phyloP scores from a whole-genome alignment of 2,113 vertebrate genomes.

The Hymenochirus boettgeri region DNA sequence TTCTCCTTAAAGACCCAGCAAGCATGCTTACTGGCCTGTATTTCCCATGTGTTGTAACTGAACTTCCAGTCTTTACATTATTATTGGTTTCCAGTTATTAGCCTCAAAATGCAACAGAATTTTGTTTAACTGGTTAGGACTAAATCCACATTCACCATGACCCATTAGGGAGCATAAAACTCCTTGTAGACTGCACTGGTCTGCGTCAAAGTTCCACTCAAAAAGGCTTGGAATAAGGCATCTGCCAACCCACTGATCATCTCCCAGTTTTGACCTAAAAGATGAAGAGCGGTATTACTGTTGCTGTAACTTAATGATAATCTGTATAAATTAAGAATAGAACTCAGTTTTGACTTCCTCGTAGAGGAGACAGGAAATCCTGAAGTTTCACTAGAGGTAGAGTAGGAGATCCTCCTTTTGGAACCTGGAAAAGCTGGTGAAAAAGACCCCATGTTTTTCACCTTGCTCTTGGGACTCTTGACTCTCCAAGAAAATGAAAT shows the following conservation, averaged over 20 bases:
- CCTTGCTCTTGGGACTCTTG: conserved; percentile 59
- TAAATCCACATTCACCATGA: conserved; percentile 66
- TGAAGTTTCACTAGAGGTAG: conserved; percentile 70
- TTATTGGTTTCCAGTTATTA: conserved; percentile 75
- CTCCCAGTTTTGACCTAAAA: conserved; percentile 78
- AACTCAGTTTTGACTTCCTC: conserved; percentile 79
- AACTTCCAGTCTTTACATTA: conserved; percentile 65
- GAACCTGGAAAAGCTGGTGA: conserved; percentile 58
- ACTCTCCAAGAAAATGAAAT: conserved; percentile 73
- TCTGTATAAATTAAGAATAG: conserved; percentile 72
- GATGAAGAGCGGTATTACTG: conserved; percentile 63
- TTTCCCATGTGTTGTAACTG: conserved; percentile 48
- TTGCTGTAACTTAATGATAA: conserved; percentile 65
- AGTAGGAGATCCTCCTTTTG: conserved; percentile 58
- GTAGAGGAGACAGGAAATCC: conserved; percentile 75
- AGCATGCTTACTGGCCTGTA: conserved; percentile 64
- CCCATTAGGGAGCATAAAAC: conserved; percentile 72
- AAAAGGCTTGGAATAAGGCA: conserved; percentile 65
- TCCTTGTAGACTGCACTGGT: conserved; percentile 67
- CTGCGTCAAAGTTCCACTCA: conserved; percentile 69
- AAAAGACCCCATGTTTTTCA: conserved; percentile 64
- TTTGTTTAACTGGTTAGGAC: conserved; percentile 71
- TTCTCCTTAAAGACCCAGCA: conserved; percentile 50
- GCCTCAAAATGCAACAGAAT: conserved; percentile 68
- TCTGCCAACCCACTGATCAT: conserved; percentile 73